Evolutionary conservation across 2,888 invertebrate species (phyloP).

Genomic region (Smittia aterrima): DNA sequence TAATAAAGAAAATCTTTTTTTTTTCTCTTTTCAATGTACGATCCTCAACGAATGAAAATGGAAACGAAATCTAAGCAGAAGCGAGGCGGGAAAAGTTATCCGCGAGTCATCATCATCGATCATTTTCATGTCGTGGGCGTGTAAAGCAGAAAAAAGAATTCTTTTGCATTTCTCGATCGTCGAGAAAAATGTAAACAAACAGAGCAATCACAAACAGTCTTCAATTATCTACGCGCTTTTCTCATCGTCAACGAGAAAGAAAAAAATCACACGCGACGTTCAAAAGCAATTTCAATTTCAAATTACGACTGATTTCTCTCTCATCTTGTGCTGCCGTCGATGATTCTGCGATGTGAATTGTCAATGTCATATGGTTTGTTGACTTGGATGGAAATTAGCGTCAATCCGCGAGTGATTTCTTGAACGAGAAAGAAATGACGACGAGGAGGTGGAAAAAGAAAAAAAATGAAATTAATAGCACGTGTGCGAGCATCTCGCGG

Average conservation of each 20-base stretch:
- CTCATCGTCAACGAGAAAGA: neutral
- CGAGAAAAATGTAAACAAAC: slow-evolving; percentile 15
- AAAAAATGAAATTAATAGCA: neutral
- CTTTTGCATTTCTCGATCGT: neutral
- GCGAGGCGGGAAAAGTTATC: neutral
- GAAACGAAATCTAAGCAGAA: too few species aligned
- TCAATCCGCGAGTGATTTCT: slow-evolving; percentile 7
- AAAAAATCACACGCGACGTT: slow-evolving; percentile 17
- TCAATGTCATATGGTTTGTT: slow-evolving; percentile 28
- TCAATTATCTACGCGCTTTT: slow-evolving; percentile 20
- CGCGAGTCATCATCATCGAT: slow-evolving; percentile 23
- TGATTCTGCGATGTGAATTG: neutral
- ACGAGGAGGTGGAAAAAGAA: neutral
- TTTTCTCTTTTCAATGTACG: neutral
- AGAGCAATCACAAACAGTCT: neutral
- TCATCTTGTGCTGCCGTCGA: neutral
- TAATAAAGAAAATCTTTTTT: neutral
- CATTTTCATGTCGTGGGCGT: neutral
- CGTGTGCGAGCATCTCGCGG: neutral
- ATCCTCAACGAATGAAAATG: neutral
- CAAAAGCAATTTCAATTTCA: neutral
- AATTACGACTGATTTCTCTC: slow-evolving; percentile 13
- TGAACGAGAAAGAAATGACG: neutral
- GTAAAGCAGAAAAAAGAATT: too few species aligned
- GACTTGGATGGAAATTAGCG: slow-evolving; percentile 19